Conservation (phyloP, 2,797 vertebrate genomes). For the Cynodonichthys magdalenae region DNA sequence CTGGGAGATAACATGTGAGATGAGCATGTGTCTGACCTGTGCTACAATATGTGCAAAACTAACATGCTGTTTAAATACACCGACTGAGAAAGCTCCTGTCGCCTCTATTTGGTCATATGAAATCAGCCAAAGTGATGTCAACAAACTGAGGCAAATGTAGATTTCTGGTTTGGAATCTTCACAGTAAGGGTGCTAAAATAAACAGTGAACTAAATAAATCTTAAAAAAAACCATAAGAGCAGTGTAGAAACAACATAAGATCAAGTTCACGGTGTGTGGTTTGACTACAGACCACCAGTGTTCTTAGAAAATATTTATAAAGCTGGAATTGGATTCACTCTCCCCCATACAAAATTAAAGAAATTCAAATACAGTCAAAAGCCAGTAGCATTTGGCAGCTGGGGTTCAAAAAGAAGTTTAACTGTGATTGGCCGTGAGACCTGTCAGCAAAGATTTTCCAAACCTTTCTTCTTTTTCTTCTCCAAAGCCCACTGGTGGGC, state of each 20-base stretch:
- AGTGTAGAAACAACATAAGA: conserved; percentile 17
- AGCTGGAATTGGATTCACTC: conserved; percentile 14
- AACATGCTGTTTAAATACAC: conserved; percentile 7
- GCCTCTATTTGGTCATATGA: conserved; percentile 1
- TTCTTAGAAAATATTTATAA: conserved; percentile 14
- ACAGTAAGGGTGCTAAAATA: conserved; percentile 4
- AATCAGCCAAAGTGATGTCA: not conserved
- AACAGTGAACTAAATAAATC: conserved; percentile 14
- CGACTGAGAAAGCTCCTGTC: not conserved
- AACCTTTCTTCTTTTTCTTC: not conserved
- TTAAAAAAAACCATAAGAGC: conserved; percentile 8
- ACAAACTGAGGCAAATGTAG: not conserved
- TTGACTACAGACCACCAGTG: conserved; percentile 3
- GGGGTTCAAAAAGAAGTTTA: not conserved
- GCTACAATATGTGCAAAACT: not conserved
- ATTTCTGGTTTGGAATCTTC: not conserved
- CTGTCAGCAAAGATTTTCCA: conserved; percentile 2
- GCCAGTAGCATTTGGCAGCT: conserved; percentile 1
- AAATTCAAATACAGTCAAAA: conserved; percentile 14
- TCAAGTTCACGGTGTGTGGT: conserved; percentile 7
- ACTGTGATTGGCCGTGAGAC: conserved; percentile 2
- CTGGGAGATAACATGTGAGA: conserved; percentile 6
- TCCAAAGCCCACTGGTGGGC: not conserved
- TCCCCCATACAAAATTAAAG: not conserved
- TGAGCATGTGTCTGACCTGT: not conserved